Base-by-base conservation (phyloP, 2,113 vertebrate genomes). In the Ascaphus truei region DNA sequence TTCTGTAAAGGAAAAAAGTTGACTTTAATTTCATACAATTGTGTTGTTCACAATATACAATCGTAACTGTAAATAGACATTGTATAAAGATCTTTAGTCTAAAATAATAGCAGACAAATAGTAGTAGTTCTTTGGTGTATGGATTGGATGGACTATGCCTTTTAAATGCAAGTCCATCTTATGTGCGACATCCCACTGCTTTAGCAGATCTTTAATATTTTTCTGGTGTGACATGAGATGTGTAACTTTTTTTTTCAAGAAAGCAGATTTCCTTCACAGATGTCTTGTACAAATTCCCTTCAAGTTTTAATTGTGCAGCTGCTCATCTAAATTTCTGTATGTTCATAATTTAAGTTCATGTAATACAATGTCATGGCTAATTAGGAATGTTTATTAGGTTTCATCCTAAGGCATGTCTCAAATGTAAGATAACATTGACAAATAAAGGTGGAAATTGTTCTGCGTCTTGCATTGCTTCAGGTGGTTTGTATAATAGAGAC, bases 381-480 rank as follows among this genome's bases (percentile, higher is more conserved):
- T 71, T 71, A 75, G 58, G 76, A 79, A 80, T 79, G 77, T 77
- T 75, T 79, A 79, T 75, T 81, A 83, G 81, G 78, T 81, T 80
- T 78, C 81, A 76, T 83, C 55, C 75, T 72, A 41, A 76, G 74
- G 79, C 73, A 73, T 82, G 77, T 83, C 64, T 76, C 77, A 74
- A 80, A 77, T 86, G 80, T 84, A 82, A 83, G 80, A 57, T 68
- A 69, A 77, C 65, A 76, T 77, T 73, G 60, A 77, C 77, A 86
- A 85, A 83, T 83, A 82, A 80, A 86, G 83, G 82, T 80, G 83
- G 81, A 80, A 81, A 77, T 74, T 69, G 75, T 30, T 62, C 33
- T 9, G 59, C 45, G 59, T 62, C 59, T 20, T 62, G 41, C 26
- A 47, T 47, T 62, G 25, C 41, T 62, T 62, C 39, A 26, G 23